A percentile compares a stretch with the other conserved stretches of the same genome.
Evolutionary conservation across 37 sponge, comb jelly and placozoan genomes (phyloP).

Genomic region (Corticium candelabrum): DNA sequence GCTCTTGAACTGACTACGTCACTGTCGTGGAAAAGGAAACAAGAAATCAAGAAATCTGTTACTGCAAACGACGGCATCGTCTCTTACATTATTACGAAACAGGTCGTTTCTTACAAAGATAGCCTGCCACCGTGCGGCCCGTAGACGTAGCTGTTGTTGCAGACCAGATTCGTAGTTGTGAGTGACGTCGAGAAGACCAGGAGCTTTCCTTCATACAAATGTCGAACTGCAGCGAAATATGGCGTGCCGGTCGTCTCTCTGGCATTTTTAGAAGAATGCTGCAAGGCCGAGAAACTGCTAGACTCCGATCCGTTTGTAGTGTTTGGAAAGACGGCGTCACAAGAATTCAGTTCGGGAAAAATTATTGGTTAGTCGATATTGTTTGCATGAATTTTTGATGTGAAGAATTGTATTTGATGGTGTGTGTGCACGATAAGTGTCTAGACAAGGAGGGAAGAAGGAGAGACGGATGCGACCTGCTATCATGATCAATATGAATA

Average conservation of each 20-base stretch:
- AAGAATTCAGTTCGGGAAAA: constrained; percentile 72
- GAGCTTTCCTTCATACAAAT: constrained; percentile 68
- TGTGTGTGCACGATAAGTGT: background rate
- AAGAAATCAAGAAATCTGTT: constrained; percentile 51
- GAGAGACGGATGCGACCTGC: no score
- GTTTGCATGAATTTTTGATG: background rate
- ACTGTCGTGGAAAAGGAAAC: constrained; percentile 61
- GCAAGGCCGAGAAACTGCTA: constrained; percentile 46
- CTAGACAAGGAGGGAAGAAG: no score
- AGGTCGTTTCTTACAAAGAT: constrained; percentile 25
- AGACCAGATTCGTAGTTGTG: constrained; percentile 69
- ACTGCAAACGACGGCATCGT: constrained; percentile 77
- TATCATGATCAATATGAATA: no score
- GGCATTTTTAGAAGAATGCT: constrained; percentile 54
- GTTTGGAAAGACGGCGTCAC: constrained; percentile 64
- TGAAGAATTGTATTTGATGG: background rate
- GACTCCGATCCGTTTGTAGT: constrained; percentile 65
- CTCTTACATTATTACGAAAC: constrained; percentile 84
- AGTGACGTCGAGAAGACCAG: constrained; percentile 65
- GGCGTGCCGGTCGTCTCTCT: constrained; percentile 77
- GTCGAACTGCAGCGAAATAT: constrained; percentile 74
- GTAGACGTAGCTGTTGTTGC: no score
- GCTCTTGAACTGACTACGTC: constrained; percentile 72
- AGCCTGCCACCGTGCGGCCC: background rate
- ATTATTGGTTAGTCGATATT: constrained; percentile 53